A percentile compares a stretch with the other conserved stretches of the same genome.
phyloP scores from a whole-genome alignment of 2,113 vertebrate genomes.

The Misgurnus mizolepis region DNA sequence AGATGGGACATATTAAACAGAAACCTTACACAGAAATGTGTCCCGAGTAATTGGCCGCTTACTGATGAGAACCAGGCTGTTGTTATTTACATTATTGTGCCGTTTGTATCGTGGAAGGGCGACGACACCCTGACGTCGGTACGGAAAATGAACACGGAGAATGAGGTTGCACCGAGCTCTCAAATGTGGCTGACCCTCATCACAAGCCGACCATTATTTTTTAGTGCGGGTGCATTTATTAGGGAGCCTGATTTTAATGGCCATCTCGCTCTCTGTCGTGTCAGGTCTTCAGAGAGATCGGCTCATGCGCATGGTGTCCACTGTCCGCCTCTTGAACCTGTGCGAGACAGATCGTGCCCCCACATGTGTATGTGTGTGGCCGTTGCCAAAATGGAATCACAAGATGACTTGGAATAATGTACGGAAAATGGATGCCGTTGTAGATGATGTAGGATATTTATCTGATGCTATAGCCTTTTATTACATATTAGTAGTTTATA shows the following conservation, averaged over 20 bases:
- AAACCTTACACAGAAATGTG: constrained; percentile 72
- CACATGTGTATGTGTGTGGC: constrained; percentile 13
- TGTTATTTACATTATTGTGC: constrained; percentile 68
- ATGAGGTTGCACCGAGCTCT: constrained; percentile 10
- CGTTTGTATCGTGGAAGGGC: constrained; percentile 69
- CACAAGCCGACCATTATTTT: constrained; percentile 40
- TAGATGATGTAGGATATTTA: constrained; percentile 20
- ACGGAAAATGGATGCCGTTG: not conserved
- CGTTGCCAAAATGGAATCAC: constrained; percentile 28
- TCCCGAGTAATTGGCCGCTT: constrained; percentile 76
- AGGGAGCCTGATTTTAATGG: constrained; percentile 46
- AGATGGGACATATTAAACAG: constrained; percentile 64
- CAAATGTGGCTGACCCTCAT: constrained; percentile 38
- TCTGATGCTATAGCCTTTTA: constrained; percentile 29
- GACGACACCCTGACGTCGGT: constrained; percentile 52
- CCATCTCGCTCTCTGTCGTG: constrained; percentile 27
- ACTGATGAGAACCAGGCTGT: constrained; percentile 73
- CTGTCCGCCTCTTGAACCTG: constrained; percentile 32
- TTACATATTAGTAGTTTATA: constrained; percentile 19
- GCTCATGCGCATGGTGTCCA: constrained; percentile 30
- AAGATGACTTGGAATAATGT: constrained; percentile 39
- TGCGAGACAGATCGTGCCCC: constrained; percentile 37
- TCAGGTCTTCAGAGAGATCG: constrained; percentile 49
- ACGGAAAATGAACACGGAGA: not conserved
- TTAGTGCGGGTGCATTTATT: constrained; percentile 49